These are phyloP conservation scores for Excalfactoria chinensis DNA, from an alignment of 2,113 vertebrate genomes.

Conservation along the genomic window DNA sequence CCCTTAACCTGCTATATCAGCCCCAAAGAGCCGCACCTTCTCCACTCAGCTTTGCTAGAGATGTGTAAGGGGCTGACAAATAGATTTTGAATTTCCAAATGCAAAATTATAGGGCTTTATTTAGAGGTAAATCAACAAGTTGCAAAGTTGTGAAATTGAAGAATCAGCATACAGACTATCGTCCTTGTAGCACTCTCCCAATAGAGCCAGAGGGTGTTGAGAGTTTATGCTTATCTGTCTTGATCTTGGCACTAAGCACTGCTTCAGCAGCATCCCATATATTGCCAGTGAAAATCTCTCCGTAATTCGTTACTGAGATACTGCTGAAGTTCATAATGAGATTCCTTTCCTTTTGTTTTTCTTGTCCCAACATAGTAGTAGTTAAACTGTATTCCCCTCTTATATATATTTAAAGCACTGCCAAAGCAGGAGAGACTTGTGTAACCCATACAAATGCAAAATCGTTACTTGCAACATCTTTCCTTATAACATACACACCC, in stretches of 20 bases:
- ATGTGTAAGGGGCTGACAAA: not conserved
- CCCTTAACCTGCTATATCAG: not conserved
- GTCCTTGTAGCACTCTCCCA: not conserved
- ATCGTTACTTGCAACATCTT: not conserved
- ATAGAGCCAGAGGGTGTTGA: not conserved
- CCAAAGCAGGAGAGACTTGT: not conserved
- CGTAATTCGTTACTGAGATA: not conserved
- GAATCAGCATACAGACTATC: not conserved
- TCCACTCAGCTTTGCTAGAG: not conserved
- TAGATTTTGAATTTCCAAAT: not conserved
- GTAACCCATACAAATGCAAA: not conserved
- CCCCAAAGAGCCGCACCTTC: not conserved
- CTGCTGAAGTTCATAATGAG: not conserved
- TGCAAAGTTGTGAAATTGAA: not conserved
- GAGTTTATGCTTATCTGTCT: not conserved
- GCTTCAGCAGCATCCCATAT: not conserved
- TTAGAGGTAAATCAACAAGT: not conserved
- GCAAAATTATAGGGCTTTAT: not conserved
- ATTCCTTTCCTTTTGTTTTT: not conserved
- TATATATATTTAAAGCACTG: not conserved
- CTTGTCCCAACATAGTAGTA: not conserved
- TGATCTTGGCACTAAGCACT: not conserved
- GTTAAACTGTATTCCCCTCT: not conserved
- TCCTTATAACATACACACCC: not conserved
- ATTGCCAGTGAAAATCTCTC: not conserved